These are phyloP conservation scores for Cacatua alba DNA, from an alignment of 2,113 vertebrate genomes.

Conservation along the genomic window DNA sequence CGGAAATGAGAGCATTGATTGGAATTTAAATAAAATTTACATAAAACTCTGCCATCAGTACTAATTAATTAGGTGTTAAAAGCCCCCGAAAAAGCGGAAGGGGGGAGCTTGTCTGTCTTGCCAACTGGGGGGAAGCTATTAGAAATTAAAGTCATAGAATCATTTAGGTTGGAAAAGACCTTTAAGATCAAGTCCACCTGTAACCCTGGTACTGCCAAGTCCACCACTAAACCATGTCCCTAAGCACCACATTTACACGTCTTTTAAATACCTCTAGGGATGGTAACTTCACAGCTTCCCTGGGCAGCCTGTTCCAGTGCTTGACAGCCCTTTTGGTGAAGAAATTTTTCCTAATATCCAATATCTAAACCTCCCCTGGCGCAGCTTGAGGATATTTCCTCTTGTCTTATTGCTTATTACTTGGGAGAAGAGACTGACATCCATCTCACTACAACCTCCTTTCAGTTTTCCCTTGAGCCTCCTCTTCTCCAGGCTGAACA, in stretches of 20 bases:
- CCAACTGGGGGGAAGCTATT: not conserved
- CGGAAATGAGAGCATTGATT: slow-evolving; percentile 72
- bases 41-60: slow-evolving; percentile 70
- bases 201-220: not conserved
- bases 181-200: not conserved
- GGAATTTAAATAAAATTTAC: slow-evolving; percentile 77
- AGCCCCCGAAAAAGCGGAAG: not conserved
- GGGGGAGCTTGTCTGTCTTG: not conserved
- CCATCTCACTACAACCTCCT: not conserved
- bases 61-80: slow-evolving; percentile 70
- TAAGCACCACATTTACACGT: not conserved
- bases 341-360: not conserved
- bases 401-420: not conserved
- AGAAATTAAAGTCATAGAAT: not conserved
- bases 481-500: not conserved
- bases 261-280: not conserved
- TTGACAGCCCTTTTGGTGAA: not conserved
- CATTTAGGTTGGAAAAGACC: not conserved
- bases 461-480: not conserved
- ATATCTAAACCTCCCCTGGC: not conserved
- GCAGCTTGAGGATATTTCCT: not conserved
- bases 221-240: not conserved
- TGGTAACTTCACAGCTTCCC: not conserved
- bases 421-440: not conserved
- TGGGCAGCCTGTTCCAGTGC: not conserved